These are phyloP conservation scores for Rhinoptilus africanus DNA, from an alignment of 2,113 vertebrate species.

Conservation along the genomic window DNA sequence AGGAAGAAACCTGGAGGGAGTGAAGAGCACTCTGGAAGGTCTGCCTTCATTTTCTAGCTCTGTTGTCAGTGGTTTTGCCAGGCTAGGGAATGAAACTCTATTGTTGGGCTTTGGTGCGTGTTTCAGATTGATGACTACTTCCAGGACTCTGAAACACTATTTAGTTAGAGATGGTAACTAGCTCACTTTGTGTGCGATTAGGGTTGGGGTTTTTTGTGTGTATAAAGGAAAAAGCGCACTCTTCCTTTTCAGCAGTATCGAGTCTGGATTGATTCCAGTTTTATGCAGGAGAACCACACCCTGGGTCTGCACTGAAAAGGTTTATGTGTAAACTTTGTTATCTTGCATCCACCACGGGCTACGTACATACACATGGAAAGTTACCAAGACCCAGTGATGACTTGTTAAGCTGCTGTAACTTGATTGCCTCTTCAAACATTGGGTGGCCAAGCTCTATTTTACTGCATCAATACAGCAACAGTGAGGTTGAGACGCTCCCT, in stretches of 20 bases:
- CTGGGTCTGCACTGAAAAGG: not conserved
- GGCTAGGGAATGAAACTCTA: not conserved
- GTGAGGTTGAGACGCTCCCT: not conserved
- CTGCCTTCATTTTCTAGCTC: not conserved
- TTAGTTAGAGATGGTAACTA: not conserved
- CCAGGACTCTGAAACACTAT: not conserved
- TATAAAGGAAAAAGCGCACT: not conserved
- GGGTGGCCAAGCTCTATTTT: not conserved
- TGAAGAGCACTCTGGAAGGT: not conserved
- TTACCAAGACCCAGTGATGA: not conserved
- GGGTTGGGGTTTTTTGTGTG: fast-evolving
- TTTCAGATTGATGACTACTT: not conserved
- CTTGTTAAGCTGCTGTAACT: not conserved
- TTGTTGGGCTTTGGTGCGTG: not conserved
- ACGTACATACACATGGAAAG: not conserved
- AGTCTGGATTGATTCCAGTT: not conserved
- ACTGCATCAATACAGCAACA: not conserved
- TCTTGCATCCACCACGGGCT: not conserved
- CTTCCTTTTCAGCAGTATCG: not conserved
- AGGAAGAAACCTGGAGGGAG: not conserved
- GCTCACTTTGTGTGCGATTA: not conserved
- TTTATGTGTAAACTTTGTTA: not conserved
- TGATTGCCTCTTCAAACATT: not conserved
- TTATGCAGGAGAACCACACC: not conserved
- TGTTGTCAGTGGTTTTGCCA: not conserved